Evolutionary conservation across 2,888 invertebrate genomes (phyloP).

Genomic region (Trilocha varians): DNA sequence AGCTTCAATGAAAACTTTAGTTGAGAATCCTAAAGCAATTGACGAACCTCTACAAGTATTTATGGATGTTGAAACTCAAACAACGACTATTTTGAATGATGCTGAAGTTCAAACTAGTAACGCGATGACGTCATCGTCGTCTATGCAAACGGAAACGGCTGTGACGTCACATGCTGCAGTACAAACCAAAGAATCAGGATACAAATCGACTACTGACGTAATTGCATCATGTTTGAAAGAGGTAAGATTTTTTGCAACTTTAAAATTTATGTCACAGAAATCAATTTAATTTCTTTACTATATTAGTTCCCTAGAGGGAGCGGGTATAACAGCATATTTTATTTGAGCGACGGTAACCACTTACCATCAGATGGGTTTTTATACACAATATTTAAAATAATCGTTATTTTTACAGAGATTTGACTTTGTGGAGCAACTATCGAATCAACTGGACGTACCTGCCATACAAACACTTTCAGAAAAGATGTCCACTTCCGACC

Average conservation of each 20-base stretch:
- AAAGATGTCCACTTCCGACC: constrained; percentile 23
- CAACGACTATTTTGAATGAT: constrained; percentile 19
- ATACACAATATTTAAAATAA: not conserved
- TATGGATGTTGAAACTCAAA: constrained; percentile 27
- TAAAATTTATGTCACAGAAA: too few relatives aligned
- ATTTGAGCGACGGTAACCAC: too few relatives aligned
- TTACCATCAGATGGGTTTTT: too few relatives aligned
- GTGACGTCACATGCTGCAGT: constrained; percentile 15
- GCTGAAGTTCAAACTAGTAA: constrained; percentile 29
- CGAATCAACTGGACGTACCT: constrained; percentile 25
- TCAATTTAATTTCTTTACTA: too few relatives aligned
- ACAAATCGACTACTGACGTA: constrained; percentile 35
- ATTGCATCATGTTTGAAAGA: constrained; percentile 36
- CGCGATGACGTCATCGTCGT: constrained; percentile 11
- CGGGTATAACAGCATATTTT: too few relatives aligned
- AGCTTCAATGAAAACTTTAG: constrained; percentile 4
- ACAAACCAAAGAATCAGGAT: constrained; percentile 45
- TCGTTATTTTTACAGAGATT: constrained; percentile 27
- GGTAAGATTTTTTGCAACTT: too few relatives aligned
- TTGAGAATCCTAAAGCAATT: constrained; percentile 10
- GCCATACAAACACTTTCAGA: constrained; percentile 32
- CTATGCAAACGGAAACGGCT: constrained; percentile 21
- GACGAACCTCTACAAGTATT: too few relatives aligned
- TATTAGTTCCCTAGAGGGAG: too few relatives aligned
- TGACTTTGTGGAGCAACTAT: constrained; percentile 39